Conservation (phyloP, 2,113 vertebrate species). For the Toxotes chatareus region DNA sequence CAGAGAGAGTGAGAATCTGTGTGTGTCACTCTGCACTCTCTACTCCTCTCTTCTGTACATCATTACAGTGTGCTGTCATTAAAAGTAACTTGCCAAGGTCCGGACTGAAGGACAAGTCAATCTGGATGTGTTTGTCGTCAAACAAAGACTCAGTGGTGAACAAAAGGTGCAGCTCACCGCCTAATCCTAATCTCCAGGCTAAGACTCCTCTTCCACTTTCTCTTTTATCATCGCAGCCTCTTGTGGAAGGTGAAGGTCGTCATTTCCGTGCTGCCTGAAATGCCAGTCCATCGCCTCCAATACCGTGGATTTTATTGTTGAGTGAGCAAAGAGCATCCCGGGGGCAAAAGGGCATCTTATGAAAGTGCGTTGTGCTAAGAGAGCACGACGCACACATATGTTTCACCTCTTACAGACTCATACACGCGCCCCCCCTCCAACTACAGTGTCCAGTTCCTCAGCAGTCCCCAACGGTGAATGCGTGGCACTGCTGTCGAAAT, state of each 20-base stretch:
- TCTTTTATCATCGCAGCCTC: constrained; percentile 56
- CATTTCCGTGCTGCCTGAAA: constrained; percentile 53
- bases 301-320: constrained; percentile 66
- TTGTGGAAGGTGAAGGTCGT: constrained; percentile 40
- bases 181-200: constrained; percentile 61
- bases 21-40: constrained; percentile 44
- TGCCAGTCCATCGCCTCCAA: constrained; percentile 48
- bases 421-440: not conserved
- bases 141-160: constrained; percentile 36
- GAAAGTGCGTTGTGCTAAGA: constrained; percentile 65
- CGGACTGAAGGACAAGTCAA: constrained; percentile 48
- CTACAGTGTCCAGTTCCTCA: not conserved
- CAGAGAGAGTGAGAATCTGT: constrained; percentile 19
- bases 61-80: constrained; percentile 31
- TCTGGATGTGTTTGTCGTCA: constrained; percentile 26
- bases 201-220: constrained; percentile 37
- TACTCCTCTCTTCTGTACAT: constrained; percentile 35
- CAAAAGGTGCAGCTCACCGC: constrained; percentile 69
- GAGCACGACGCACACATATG: constrained; percentile 39
- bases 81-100: constrained; percentile 51
- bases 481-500: not conserved
- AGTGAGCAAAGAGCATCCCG: constrained; percentile 78
- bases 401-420: constrained; percentile 25
- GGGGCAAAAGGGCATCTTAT: constrained; percentile 65
- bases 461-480: not conserved